These are phyloP conservation scores for Camponotus pennsylvanicus DNA, from an alignment of 1,140 invertebrate species.

Conservation along the genomic window DNA sequence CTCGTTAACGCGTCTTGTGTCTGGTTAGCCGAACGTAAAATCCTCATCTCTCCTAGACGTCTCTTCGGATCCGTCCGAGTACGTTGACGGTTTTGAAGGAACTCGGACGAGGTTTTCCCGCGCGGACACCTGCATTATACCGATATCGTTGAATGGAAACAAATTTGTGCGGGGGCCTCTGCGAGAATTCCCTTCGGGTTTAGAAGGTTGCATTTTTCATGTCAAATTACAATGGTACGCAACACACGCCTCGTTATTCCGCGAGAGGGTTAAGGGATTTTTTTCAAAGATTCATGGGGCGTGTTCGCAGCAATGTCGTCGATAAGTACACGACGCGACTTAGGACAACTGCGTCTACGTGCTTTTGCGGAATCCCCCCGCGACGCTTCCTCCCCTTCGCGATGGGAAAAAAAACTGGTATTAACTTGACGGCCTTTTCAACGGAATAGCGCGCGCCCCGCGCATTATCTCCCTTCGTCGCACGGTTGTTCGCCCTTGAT, in stretches of 20 bases:
- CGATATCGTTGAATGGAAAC: constrained; percentile 1
- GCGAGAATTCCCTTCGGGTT: not conserved
- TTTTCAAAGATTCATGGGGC: constrained; percentile 34
- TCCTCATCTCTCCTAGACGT: constrained; percentile 25
- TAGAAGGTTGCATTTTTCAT: constrained; percentile 29
- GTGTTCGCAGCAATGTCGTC: constrained; percentile 12
- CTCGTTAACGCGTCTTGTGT: constrained; percentile 52
- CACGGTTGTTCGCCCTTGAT: constrained; percentile 72
- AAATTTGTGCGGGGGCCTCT: not conserved
- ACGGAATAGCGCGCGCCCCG: constrained; percentile 8
- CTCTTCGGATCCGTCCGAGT: not conserved
- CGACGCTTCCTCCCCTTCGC: not conserved
- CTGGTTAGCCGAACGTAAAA: constrained; percentile 36
- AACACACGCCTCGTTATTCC: not conserved
- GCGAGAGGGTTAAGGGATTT: constrained; percentile 11
- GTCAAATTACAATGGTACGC: not conserved
- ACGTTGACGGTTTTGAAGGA: not conserved
- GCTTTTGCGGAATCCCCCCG: constrained; percentile 6
- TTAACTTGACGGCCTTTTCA: constrained; percentile 40
- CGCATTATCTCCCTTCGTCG: constrained; percentile 54
- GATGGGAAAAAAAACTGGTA: constrained; percentile 3
- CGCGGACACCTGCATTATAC: not conserved
- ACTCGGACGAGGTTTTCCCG: not conserved
- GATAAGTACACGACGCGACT: not conserved
- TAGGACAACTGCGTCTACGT: not conserved